Evolutionary conservation across 1,140 invertebrate genomes (phyloP).

Genomic region (Hypothenemus hampei): DNA sequence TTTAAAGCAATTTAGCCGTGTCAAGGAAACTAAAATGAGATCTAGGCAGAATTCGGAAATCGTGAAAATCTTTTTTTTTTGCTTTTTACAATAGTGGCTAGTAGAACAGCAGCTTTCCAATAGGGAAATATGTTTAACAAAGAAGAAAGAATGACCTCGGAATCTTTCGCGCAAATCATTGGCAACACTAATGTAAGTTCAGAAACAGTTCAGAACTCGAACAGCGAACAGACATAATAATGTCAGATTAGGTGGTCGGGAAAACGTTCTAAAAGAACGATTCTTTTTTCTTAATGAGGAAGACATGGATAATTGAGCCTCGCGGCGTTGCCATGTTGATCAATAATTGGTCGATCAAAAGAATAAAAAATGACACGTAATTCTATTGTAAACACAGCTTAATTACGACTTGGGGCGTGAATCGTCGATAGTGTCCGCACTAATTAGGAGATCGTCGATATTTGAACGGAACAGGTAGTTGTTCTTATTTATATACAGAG

Average conservation of each 20-base stretch:
- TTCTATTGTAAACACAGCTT: constrained; percentile 26
- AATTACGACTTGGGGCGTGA: constrained; percentile 22
- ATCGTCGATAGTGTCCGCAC: background rate
- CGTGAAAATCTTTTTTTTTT: too few relatives aligned
- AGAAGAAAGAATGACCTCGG: too few relatives aligned
- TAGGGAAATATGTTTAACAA: too few relatives aligned
- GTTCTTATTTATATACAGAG: too few relatives aligned
- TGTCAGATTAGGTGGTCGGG: constrained; percentile 3
- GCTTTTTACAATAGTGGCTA: too few relatives aligned
- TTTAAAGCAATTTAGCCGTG: too few relatives aligned
- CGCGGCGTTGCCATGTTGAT: constrained; percentile 22
- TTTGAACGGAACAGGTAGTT: background rate
- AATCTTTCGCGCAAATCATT: too few relatives aligned
- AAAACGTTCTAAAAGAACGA: constrained; percentile 7
- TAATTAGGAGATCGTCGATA: constrained; percentile 16
- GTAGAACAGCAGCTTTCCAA: too few relatives aligned
- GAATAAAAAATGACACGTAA: constrained; percentile 15
- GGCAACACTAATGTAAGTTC: too few relatives aligned
- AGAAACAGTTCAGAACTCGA: too few relatives aligned
- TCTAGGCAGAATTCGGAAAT: too few relatives aligned
- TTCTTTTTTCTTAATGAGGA: constrained; percentile 14
- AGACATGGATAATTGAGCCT: constrained; percentile 18
- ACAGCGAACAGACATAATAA: constrained; percentile 2
- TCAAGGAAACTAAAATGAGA: too few relatives aligned
- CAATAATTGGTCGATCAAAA: constrained; percentile 25